These are phyloP conservation scores for Crepidodera aurea DNA, from an alignment of 2,888 invertebrate genomes.

Conservation along the genomic window DNA sequence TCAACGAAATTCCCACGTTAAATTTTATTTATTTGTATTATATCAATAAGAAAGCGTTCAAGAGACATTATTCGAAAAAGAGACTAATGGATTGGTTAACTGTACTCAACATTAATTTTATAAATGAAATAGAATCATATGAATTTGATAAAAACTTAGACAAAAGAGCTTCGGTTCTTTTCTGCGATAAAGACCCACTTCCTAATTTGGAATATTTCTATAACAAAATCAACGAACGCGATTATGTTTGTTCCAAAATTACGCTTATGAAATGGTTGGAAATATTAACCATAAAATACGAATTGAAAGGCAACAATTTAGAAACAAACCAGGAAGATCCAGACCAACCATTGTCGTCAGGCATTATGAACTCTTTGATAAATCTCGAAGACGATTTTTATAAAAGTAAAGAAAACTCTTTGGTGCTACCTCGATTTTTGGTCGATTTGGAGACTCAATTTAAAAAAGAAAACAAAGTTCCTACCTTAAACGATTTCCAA, in stretches of 20 bases:
- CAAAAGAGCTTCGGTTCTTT: neutral
- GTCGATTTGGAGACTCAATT: neutral
- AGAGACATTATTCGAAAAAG: neutral
- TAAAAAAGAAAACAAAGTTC: neutral
- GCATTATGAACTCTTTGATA: neutral
- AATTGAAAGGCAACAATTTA: too few relatives aligned
- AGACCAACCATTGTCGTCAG: neutral
- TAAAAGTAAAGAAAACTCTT: neutral
- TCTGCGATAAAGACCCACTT: neutral
- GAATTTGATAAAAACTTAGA: neutral
- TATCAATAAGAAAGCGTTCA: neutral
- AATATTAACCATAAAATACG: neutral
- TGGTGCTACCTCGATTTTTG: neutral
- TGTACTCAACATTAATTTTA: slow-evolving; percentile 1
- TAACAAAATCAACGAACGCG: neutral
- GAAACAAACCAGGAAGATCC: too few relatives aligned
- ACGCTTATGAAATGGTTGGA: neutral
- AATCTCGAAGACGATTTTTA: neutral
- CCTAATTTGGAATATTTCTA: slow-evolving; percentile 2
- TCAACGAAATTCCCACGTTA: neutral
- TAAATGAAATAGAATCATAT: too few relatives aligned
- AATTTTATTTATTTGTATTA: slow-evolving; percentile 2
- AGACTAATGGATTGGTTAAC: slow-evolving; percentile 1
- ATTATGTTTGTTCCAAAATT: neutral
- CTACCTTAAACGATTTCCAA: neutral